Conservation (phyloP, 2,888 invertebrate species). For the Xanthia togata region DNA sequence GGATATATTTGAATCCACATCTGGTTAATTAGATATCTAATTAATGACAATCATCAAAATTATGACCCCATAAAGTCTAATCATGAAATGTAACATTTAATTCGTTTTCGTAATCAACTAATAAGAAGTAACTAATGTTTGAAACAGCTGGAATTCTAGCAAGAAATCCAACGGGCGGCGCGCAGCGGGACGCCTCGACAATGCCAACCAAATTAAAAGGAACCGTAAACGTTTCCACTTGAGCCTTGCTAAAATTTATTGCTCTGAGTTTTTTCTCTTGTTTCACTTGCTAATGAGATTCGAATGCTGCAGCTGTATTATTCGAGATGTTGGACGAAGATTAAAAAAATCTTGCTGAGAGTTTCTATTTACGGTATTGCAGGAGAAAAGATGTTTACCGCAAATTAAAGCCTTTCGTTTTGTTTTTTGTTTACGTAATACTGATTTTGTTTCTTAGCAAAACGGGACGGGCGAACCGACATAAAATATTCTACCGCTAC, state of each 20-base stretch:
- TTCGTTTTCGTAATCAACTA: conserved; percentile 86
- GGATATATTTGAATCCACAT: conserved; percentile 22
- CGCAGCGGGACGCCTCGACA: conserved; percentile 88
- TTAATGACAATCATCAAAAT: conserved; percentile 44
- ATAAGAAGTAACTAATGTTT: conserved; percentile 87
- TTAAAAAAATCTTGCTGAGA: conserved; percentile 78
- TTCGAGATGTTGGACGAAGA: conserved; percentile 80
- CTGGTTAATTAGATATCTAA: conserved; percentile 29
- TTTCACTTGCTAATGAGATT: conserved; percentile 89
- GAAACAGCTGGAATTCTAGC: conserved; percentile 88
- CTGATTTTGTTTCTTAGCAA: conserved; percentile 73
- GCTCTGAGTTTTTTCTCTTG: conserved; percentile 86
- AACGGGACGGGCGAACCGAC: conserved; percentile 69
- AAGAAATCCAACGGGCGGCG: conserved; percentile 85
- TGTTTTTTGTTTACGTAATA: conserved; percentile 74
- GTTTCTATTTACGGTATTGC: conserved; percentile 72
- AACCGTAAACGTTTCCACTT: conserved; percentile 89
- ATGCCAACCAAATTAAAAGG: conserved; percentile 90
- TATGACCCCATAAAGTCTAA: conserved; percentile 51
- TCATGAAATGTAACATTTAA: conserved; percentile 77
- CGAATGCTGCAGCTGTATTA: conserved; percentile 88
- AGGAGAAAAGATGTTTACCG: conserved; percentile 70
- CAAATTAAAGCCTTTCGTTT: conserved; percentile 74
- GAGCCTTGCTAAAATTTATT: conserved; percentile 90
- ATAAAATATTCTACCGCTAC: conserved; percentile 76